Percentiles rank a stretch among this genome's conserved stretches.
Conservation (phyloP, 2,113 vertebrate species). For the Microtus ochrogaster region DNA sequence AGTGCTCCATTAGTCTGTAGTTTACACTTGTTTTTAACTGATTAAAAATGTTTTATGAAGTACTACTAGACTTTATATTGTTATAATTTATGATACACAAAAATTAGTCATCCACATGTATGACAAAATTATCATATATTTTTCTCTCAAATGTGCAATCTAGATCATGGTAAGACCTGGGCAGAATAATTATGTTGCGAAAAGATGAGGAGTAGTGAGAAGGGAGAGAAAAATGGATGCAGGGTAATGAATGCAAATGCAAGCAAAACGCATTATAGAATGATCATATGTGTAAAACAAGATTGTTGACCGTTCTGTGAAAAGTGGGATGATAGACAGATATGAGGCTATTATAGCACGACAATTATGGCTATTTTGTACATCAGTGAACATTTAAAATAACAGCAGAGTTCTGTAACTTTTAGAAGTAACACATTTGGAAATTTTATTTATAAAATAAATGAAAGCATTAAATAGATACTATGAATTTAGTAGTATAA, state of each 20-base stretch:
- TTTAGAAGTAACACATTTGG: background rate
- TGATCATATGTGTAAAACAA: background rate
- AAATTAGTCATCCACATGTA: too few relatives aligned
- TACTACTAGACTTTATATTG: background rate
- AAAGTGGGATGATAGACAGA: background rate
- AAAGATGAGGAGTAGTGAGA: background rate
- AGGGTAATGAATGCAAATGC: background rate
- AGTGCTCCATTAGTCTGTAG: background rate
- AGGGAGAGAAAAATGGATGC: background rate
- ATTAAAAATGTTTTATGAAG: slow-evolving; percentile 14
- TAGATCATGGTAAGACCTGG: background rate
- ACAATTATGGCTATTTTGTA: background rate
- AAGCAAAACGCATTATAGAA: background rate
- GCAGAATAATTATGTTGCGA: background rate
- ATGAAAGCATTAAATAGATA: background rate
- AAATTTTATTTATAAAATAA: background rate
- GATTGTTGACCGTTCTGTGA: background rate
- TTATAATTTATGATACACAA: background rate
- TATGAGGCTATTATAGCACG: background rate
- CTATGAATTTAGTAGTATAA: background rate
- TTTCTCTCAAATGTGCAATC: background rate
- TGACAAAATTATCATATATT: background rate
- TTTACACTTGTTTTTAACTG: background rate
- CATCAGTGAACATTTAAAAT: background rate
- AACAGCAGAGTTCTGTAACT: background rate